Conservation (phyloP, 2,113 vertebrate genomes). For the Cochlearius cochlearius region DNA sequence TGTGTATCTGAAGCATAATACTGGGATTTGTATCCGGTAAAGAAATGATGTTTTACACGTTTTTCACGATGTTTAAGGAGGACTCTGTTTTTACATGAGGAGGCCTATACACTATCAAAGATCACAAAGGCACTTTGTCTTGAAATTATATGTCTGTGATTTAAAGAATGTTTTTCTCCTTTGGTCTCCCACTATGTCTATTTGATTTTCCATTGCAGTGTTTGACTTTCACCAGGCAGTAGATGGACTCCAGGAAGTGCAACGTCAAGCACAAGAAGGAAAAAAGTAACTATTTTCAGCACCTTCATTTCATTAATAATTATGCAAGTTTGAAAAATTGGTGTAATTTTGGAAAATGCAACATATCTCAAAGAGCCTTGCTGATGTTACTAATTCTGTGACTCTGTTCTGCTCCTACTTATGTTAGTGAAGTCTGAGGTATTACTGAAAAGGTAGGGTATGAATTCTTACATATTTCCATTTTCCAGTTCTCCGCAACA, state of each 20-base stretch:
- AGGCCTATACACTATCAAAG: neutral
- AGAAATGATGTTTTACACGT: neutral
- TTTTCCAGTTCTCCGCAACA: neutral
- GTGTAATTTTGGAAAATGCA: neutral
- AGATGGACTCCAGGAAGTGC: constrained; percentile 93
- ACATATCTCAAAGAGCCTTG: neutral
- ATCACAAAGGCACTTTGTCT: neutral
- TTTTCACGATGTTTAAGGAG: neutral
- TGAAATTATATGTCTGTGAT: neutral
- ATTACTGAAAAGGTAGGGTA: neutral
- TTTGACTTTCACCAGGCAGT: constrained; percentile 98
- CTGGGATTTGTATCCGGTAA: neutral
- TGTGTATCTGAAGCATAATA: neutral
- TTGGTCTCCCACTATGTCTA: neutral
- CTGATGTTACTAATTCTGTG: neutral
- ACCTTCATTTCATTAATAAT: neutral
- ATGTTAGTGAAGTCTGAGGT: neutral
- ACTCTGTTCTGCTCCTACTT: neutral
- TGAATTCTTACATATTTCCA: neutral
- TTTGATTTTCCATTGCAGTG: constrained; percentile 75
- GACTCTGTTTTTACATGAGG: neutral
- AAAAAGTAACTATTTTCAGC: constrained; percentile 85
- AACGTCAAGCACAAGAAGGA: constrained; percentile 93
- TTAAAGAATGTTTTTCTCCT: neutral
- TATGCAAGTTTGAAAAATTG: neutral